Percentiles rank a stretch among this genome's conserved stretches.
Evolutionary conservation across 1,140 invertebrate genomes (phyloP).

Genomic region (Ephestia elutella): DNA sequence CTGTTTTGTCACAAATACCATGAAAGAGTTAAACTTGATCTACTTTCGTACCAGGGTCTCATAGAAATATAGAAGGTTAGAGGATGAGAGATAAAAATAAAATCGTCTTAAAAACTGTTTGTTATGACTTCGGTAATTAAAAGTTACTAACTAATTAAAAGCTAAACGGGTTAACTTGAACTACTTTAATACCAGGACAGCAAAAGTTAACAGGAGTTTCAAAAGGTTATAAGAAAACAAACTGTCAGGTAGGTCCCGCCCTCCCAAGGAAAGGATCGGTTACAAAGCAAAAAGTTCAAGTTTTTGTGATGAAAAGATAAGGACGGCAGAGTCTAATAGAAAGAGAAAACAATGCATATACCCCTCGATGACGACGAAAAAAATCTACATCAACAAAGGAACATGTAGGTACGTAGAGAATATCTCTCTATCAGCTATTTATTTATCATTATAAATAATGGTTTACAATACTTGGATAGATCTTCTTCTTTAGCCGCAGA

Average conservation of each 20-base stretch:
- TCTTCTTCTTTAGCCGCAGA: no score
- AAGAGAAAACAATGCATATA: neutral
- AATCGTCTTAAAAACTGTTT: no score
- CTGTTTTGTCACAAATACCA: neutral
- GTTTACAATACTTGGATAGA: no score
- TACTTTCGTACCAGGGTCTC: neutral
- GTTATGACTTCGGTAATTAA: neutral
- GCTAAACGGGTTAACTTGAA: constrained; percentile 20
- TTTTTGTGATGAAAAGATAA: neutral
- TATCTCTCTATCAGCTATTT: no score
- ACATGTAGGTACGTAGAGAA: no score
- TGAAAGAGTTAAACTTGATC: neutral
- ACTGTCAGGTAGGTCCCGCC: constrained; percentile 1
- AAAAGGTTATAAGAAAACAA: constrained; percentile 5
- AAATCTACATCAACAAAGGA: no score
- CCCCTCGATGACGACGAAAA: no score
- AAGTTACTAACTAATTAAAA: neutral
- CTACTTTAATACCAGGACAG: constrained; percentile 24
- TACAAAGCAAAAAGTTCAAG: neutral
- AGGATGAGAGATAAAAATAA: no score
- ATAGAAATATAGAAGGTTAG: neutral
- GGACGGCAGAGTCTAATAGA: neutral
- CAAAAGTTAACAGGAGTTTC: constrained; percentile 7
- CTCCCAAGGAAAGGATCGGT: neutral
- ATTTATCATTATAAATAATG: no score